Evolutionary conservation across 92 coral and sea anemone species (phyloP).

Genomic region (Porites cylindrica): DNA sequence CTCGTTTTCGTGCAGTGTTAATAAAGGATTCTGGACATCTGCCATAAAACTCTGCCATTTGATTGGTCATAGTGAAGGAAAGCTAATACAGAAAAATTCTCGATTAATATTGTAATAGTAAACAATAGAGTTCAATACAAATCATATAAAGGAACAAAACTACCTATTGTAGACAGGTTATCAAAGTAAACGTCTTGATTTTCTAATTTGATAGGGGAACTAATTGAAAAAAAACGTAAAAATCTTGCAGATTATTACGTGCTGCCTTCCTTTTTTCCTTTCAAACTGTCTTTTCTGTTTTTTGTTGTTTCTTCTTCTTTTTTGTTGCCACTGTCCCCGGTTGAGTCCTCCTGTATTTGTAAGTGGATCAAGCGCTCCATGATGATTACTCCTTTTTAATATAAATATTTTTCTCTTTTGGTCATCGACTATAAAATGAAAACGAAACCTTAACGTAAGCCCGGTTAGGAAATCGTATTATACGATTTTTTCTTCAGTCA

Average conservation of each 20-base stretch:
- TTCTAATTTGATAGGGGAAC: background rate
- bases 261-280: background rate
- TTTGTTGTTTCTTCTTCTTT: no score
- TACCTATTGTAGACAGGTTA: background rate
- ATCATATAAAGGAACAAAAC: background rate
- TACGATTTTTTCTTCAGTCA: background rate
- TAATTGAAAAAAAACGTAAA: background rate
- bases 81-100: conserved; percentile 18
- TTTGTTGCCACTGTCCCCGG: no score
- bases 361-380: no score
- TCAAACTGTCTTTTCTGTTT: background rate
- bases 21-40: conserved; percentile 11
- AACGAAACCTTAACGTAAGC: no score
- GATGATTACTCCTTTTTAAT: no score
- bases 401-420: background rate
- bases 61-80: conserved; percentile 34
- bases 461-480: background rate
- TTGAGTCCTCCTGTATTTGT: no score
- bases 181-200: background rate
- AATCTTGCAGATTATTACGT: background rate
- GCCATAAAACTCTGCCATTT: background rate
- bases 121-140: conserved; percentile 6
- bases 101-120: conserved; percentile 16
- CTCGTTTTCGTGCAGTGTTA: conserved; percentile 20
- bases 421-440: background rate